Conservation (phyloP, 2,888 invertebrate species). For the Scaptomyza caliginosa region DNA sequence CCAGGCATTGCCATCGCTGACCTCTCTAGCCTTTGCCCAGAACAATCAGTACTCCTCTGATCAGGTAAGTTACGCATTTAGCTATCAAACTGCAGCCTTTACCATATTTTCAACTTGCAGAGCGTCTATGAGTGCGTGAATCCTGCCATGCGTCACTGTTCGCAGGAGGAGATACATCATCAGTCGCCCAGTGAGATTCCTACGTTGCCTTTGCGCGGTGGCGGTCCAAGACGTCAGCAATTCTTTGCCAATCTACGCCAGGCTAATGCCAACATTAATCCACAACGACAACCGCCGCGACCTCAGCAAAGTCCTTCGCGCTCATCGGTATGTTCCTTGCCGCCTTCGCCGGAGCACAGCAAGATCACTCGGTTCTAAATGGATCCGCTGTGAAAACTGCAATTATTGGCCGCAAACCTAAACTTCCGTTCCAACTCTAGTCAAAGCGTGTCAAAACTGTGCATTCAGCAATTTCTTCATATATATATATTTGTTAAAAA, state of each 20-base stretch:
- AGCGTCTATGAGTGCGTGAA: constrained; percentile 87
- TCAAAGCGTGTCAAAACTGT: constrained; percentile 53
- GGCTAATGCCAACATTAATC: constrained; percentile 82
- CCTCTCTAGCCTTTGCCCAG: constrained; percentile 84
- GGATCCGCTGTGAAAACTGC: constrained; percentile 46
- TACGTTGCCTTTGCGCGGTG: constrained; percentile 83
- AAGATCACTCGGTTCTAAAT: constrained; percentile 84
- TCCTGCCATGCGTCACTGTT: constrained; percentile 84
- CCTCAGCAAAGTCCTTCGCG: constrained; percentile 77
- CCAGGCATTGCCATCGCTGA: constrained; percentile 85
- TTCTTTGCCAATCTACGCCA: constrained; percentile 83
- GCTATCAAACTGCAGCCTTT: fast-evolving
- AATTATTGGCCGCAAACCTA: constrained; percentile 1
- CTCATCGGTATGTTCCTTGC: constrained; percentile 82
- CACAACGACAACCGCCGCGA: constrained; percentile 76
- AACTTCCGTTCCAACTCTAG: constrained; percentile 58
- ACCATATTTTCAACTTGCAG: constrained; percentile 67
- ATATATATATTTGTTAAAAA: constrained; percentile 38
- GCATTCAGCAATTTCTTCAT: constrained; percentile 29
- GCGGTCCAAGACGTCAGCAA: constrained; percentile 82
- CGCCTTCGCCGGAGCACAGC: constrained; percentile 80
- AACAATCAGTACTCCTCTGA: constrained; percentile 84
- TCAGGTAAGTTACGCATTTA: constrained; percentile 70
- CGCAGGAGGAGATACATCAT: constrained; percentile 81
- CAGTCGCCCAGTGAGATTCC: constrained; percentile 84